phyloP scores from a whole-genome alignment of 2,888 invertebrate species.

The Athalia cordata region DNA sequence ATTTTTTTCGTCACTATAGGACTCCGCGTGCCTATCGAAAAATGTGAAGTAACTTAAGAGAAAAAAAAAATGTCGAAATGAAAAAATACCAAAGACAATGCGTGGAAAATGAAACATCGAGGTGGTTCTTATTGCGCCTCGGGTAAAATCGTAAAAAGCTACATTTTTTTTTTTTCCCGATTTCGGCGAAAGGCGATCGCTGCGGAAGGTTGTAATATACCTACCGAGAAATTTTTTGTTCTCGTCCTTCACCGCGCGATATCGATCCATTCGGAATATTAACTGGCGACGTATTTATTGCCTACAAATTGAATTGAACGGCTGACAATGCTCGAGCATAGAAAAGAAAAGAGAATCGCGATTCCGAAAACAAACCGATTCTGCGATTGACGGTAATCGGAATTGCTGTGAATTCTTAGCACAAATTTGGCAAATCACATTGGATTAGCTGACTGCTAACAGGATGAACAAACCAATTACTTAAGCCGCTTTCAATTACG shows the following conservation, averaged over 20 bases:
- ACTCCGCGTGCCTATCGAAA: background rate
- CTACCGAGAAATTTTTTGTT: constrained; percentile 18
- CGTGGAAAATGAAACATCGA: constrained; percentile 18
- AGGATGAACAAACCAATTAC: constrained; percentile 26
- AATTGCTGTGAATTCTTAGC: constrained; percentile 14
- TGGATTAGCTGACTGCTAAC: constrained; percentile 16
- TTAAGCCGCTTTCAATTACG: constrained; percentile 16
- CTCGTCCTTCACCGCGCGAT: constrained; percentile 9
- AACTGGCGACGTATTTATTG: constrained; percentile 20
- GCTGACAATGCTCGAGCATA: background rate
- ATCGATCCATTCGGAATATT: constrained; percentile 15
- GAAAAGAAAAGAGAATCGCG: constrained; percentile 20
- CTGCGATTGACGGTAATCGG: constrained; percentile 22
- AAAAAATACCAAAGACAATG: constrained; percentile 2
- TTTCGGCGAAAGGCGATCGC: constrained; percentile 4
- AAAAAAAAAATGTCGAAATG: background rate
- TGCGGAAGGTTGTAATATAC: constrained; percentile 3
- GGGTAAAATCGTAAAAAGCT: constrained; percentile 9
- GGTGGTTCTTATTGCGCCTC: constrained; percentile 19
- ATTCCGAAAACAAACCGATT: constrained; percentile 29
- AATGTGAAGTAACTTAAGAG: background rate
- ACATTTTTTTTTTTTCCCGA: too few species aligned
- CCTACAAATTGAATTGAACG: constrained; percentile 23
- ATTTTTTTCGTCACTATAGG: background rate
- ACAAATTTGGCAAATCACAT: constrained; percentile 21